Evolutionary conservation across 2,113 vertebrate species (phyloP), one percentile per base, ranked within the genome.

Genomic region (Chloropsis hardwickii): DNA sequence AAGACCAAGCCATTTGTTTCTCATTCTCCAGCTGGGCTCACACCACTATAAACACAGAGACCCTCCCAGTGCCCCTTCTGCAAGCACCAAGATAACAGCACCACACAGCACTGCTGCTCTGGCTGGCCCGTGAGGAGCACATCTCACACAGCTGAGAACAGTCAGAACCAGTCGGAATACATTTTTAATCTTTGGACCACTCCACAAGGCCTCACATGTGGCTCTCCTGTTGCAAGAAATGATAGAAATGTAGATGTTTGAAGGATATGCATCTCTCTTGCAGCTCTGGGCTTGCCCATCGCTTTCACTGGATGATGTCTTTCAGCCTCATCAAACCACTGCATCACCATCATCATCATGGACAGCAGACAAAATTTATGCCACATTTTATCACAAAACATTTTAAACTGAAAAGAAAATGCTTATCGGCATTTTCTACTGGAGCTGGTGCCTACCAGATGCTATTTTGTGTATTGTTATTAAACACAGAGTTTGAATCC

Each of bases 401-500:
- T 56, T 87, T 79, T 53, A 71, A 87, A 77, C 79, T 88, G 62
- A 81, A 96, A 85, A 90, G 62, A 81, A 96, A 85, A 90, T 7
- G 11, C 64, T 95, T 94, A 83, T n/a, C 12, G 0, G 51, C 27
- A n/a, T 95, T 77, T 96, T 87, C 60, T 64, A 66, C 94, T 54
- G 50, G 20, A 92, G 79, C 71, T 51, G 79, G 91, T 33, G 40
- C 81, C 94, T 39, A 94, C 87, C 95, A 96, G 94, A 93, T 96
- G 96, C 88, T 93, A 88, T 90, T 96, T 85, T 66, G 81, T n/a
- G 51, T 74, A 94, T 94, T 96, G 92, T 96, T 95, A 90, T 96
- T 91, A 96, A 96, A 96, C 91, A 95, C 76, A 57, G 93, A 54
- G 90, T 73, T 94, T 86, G 51, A 88, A 94, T 67, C 69, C 64